Base-by-base conservation (phyloP, 2,113 vertebrate species). In the Nerophis ophidion region DNA sequence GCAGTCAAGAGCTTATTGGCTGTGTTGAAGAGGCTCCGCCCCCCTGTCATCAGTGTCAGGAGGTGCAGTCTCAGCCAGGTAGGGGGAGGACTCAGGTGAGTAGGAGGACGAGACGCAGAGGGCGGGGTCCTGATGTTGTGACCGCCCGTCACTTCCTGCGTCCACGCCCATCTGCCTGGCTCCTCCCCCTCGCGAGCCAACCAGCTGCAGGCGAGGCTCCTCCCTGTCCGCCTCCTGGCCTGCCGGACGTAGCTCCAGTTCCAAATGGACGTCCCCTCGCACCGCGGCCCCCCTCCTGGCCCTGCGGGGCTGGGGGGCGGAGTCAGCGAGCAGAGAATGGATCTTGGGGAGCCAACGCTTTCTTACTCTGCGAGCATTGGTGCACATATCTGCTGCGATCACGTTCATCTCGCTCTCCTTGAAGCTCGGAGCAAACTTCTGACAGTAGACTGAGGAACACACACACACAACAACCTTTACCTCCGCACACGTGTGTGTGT, bases 321-420 rank as follows among this genome's bases (percentile, higher is more conserved):
- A 44, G 40, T 9, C 6, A 12, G 40, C 14, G 75, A 99, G 82
- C 95, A 98, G 98, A 75, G 97, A 98, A 70, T 98, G 97, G 75
- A 98, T 98, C 91, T 99, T 99, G 82, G 97, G 97, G 57, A 98
- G 89, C 96, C 96, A 98, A 66, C 95, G 93, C 82, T 99, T 99
- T 57, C 97, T 93, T 11, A 99, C 97, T 0, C 96, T 92, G 38
- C 97, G 93, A 0, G 96, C 97, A 0, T 98, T 99, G 76, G 97
- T 99, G 88, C 97, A 99, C 96, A 99, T 99, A 81, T 99, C 96
- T 0, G 97, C 97, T 0, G 96, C 96, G 4, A 99, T 99, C 61
- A 99, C 97, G 51, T 99, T 99, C 97, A 99, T 99, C 91, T 98
- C 96, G 10, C 96, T 98, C 80, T 99, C 97, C 86, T 98, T 98